Conservation (phyloP, 2,888 invertebrate genomes). For the Drosophila testacea region DNA sequence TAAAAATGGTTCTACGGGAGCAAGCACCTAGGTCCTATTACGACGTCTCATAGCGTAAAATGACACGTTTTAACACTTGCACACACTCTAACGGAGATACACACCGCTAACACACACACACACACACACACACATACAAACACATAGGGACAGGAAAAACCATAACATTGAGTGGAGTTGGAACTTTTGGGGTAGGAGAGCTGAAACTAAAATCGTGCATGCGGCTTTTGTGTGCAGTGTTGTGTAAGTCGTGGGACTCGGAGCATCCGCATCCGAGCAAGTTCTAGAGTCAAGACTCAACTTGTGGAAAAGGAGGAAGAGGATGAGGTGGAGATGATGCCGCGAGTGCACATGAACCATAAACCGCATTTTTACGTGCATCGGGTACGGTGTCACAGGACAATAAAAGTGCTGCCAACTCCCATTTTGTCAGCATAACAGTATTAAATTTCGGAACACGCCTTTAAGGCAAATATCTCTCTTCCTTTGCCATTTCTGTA, state of each 20-base stretch:
- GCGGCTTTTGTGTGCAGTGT: slow-evolving; percentile 42
- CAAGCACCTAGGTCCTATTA: slow-evolving; percentile 53
- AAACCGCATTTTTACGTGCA: slow-evolving; percentile 76
- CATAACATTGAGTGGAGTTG: slow-evolving; percentile 13
- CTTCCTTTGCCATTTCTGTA: background rate
- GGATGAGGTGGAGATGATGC: background rate
- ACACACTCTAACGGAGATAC: slow-evolving; percentile 6
- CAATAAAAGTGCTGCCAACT: slow-evolving; percentile 45
- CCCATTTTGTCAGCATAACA: background rate
- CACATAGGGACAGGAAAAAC: slow-evolving; percentile 6
- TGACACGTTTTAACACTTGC: slow-evolving; percentile 78
- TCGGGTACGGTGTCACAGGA: slow-evolving; percentile 24
- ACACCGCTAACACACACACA: background rate
- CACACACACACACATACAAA: slow-evolving; percentile 8
- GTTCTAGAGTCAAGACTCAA: slow-evolving; percentile 19
- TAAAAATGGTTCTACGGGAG: slow-evolving; percentile 30
- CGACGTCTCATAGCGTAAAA: slow-evolving; percentile 63
- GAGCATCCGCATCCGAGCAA: slow-evolving; percentile 19
- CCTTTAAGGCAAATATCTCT: slow-evolving; percentile 15
- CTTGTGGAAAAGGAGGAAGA: background rate
- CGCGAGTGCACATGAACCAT: slow-evolving; percentile 64
- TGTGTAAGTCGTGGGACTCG: slow-evolving; percentile 11
- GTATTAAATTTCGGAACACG: slow-evolving; percentile 36
- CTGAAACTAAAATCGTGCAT: slow-evolving; percentile 40
- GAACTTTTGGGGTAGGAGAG: slow-evolving; percentile 12